Percentiles rank a stretch among this genome's conserved stretches.
phyloP scores from a whole-genome alignment of 2,888 invertebrate genomes.

The Trichopria drosophilae region DNA sequence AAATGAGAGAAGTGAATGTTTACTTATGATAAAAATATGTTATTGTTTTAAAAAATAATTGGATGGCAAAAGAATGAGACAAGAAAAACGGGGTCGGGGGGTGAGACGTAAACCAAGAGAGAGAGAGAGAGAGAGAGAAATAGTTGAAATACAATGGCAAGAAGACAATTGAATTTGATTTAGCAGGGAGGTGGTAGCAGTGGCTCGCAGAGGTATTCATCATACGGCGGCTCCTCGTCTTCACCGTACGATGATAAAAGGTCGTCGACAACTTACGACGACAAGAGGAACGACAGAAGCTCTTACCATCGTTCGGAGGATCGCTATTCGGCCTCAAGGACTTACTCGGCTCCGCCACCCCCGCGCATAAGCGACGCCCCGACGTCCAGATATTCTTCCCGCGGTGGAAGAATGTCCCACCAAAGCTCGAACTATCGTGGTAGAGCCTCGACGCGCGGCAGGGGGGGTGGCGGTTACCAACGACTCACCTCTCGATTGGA shows the following conservation, averaged over 20 bases:
- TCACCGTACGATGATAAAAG: slow-evolving; percentile 53
- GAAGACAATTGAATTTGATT: slow-evolving; percentile 55
- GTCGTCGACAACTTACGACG: slow-evolving; percentile 53
- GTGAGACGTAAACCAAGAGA: slow-evolving; percentile 22
- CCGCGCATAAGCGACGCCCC: slow-evolving; percentile 53
- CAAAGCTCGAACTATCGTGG: slow-evolving; percentile 51
- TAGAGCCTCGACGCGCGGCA: slow-evolving; percentile 50
- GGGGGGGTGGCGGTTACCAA: slow-evolving; percentile 49
- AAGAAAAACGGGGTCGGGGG: slow-evolving; percentile 31
- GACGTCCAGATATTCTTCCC: slow-evolving; percentile 48
- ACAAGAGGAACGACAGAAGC: slow-evolving; percentile 54
- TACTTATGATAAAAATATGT: slow-evolving; percentile 12
- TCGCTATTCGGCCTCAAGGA: slow-evolving; percentile 53
- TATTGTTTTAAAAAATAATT: slow-evolving; percentile 17
- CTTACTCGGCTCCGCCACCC: slow-evolving; percentile 50
- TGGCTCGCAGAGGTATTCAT: slow-evolving; percentile 55
- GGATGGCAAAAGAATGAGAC: slow-evolving; percentile 23
- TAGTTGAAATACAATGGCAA: slow-evolving; percentile 34
- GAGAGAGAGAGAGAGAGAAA: slow-evolving; percentile 25
- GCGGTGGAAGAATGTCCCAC: slow-evolving; percentile 52
- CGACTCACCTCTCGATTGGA: slow-evolving; percentile 51
- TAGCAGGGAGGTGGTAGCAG: slow-evolving; percentile 55
- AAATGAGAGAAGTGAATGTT: slow-evolving; percentile 7
- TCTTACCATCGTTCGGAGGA: slow-evolving; percentile 55
- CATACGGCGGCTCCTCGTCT: slow-evolving; percentile 51